Base-by-base conservation (phyloP, 1,140 invertebrate genomes). In the Mizuhopecten yessoensis region DNA sequence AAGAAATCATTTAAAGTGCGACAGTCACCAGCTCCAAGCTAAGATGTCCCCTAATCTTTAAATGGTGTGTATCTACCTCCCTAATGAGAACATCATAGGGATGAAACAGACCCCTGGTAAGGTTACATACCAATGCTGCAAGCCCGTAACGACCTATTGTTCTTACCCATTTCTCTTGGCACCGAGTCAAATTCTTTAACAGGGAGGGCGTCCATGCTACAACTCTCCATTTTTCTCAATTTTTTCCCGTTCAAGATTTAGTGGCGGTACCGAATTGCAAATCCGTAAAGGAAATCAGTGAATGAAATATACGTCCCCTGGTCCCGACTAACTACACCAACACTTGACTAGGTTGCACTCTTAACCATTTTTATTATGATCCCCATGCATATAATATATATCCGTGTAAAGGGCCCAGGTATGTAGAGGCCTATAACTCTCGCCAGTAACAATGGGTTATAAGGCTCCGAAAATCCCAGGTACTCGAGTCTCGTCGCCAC, bases 361-460 rank as follows among this genome's bases (percentile, higher is more conserved):
- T 75, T 75, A 75, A 75, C 57, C 57, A 75, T 75, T 75, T 75
- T 75, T 75, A 75, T 75, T 75, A 75, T 75, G 57, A 75, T 75
- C 57, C 57, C n/a, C 17, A 5, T 75, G 57, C 23, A 75, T 75
- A 17, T 75, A 29, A 75, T 75, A 75, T 57, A 57, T 29, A 75
- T 29, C 57, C n/a, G 0, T 29, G 57, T 75, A 75, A 75, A 75
- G 57, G 57, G 23, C 23, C 57, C 57, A 75, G 57, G 57, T 75
- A 75, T 75, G 57, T 75, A 75, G 9, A 7, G 17, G 42, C 42
- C 42, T 45, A 45, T 45, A 45, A 45, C 42, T 75, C 57, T 29
- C 23, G 5, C n/a, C 57, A 29, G n/a, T 75, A 75, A 75, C 57
- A 75, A 75, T 75, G 57, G 57, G 57, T n/a, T 75, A 29, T 75